A percentile compares a stretch with the other conserved stretches of the same genome.
Conservation (phyloP, 1,140 invertebrate species). For the Dreissena polymorpha region DNA sequence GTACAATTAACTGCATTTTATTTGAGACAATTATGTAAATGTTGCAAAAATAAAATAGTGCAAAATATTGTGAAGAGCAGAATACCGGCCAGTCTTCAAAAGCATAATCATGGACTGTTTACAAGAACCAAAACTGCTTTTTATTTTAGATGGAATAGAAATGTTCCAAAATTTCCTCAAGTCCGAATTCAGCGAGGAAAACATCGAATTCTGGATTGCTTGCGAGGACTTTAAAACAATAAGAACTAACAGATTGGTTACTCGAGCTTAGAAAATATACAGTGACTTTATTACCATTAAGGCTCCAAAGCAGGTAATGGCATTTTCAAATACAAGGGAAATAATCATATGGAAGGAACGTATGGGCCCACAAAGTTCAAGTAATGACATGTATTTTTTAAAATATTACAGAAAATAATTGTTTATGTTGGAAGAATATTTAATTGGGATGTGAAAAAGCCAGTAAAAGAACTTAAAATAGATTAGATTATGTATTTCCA, state of each 20-base stretch:
- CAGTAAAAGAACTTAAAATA: no score
- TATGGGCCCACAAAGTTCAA: no score
- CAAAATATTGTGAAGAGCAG: background rate
- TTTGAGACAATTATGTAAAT: no score
- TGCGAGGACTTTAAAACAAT: conserved; percentile 83
- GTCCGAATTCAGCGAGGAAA: conserved; percentile 84
- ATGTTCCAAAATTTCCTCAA: conserved; percentile 83
- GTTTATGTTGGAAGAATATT: no score
- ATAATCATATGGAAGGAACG: no score
- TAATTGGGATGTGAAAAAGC: no score
- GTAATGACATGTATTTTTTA: no score
- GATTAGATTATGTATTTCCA: no score
- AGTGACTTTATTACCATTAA: conserved; percentile 83
- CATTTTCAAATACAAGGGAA: no score
- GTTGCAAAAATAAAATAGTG: background rate
- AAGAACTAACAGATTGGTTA: conserved; percentile 78
- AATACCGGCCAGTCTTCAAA: background rate
- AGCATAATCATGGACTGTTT: background rate
- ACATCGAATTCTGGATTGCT: conserved; percentile 85
- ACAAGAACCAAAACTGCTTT: background rate
- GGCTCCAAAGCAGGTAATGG: conserved; percentile 82
- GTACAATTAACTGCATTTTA: no score
- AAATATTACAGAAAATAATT: no score
- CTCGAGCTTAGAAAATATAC: conserved; percentile 82
- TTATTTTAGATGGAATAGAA: conserved; percentile 81